Base-by-base conservation (phyloP, 2,888 invertebrate genomes). In the Spilarctia lutea region DNA sequence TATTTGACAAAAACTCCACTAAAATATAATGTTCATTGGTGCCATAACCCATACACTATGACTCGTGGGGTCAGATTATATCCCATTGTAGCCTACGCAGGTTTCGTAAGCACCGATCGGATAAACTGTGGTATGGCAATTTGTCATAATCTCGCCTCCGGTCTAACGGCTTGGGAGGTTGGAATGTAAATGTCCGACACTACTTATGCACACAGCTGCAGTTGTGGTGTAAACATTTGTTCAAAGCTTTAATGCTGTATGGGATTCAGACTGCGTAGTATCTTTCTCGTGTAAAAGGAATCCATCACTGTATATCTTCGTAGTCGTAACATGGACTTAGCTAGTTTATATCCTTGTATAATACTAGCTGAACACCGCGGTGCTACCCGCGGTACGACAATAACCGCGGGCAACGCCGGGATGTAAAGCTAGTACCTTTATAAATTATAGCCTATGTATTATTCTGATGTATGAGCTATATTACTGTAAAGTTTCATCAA, bases 61-160 rank as follows among this genome's bases (percentile, higher is more conserved):
- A 73, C 81, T 80, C 67, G 76, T 68, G 74, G 78, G 85, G 85
- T 85, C 85, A 85, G 35, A 65, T 72, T 71, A 72, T 71, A 66
- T 60, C 65, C 76, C 68, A 85, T 85, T 81, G 80, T 83, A 63
- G 80, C 74, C 79, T 78, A 85, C 84, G 85, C 85, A 77, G 33
- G 65, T 77, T 82, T 79, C 77, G 82, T 79, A 79, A 81, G 27
- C 68, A 69, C 70, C 76, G 69, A 74, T 72, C 74, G 76, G 78
- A 72, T 75, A 75, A 72, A 82, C 75, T 30, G 66, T 39, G 68
- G 71, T 76, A 71, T 68, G 76, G 69, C 76, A 74, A 83, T 85
- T 85, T 83, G 82, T 85, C 85, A 85, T 83, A 83, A 85, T 85
- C 78, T 80, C 77, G 77, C 78, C 78, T 79, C 78, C 76, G 79